Percentiles rank a stretch among this genome's conserved stretches.
Conservation (phyloP, 2,888 invertebrate genomes). For the Eucriotettix oculatus region DNA sequence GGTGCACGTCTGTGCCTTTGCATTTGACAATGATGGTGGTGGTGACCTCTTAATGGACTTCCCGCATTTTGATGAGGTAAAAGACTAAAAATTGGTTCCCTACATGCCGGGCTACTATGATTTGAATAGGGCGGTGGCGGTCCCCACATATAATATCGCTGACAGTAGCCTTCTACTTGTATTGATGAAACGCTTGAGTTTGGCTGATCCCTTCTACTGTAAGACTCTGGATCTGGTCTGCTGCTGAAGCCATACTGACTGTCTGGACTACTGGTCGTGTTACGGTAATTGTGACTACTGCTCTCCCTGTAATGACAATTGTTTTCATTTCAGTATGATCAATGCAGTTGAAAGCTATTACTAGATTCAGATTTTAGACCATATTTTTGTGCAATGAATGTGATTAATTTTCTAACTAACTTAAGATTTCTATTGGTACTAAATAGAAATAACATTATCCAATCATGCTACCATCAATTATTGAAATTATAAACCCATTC, state of each 20-base stretch:
- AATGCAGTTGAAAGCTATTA: no score
- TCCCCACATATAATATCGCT: conserved; percentile 50
- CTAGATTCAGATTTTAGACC: background rate
- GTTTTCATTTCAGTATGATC: no score
- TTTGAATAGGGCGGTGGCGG: conserved; percentile 66
- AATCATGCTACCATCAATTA: no score
- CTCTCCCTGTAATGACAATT: no score
- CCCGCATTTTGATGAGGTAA: background rate
- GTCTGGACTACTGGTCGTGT: conserved; percentile 51
- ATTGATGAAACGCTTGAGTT: background rate
- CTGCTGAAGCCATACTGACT: conserved; percentile 54
- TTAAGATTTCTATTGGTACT: no score
- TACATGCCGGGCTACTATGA: conserved; percentile 47
- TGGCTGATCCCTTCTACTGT: background rate
- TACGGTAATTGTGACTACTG: background rate
- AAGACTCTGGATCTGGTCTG: conserved; percentile 1
- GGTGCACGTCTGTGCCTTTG: background rate
- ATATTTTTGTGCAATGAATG: background rate
- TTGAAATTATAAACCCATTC: no score
- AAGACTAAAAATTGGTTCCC: background rate
- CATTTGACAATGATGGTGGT: conserved; percentile 7
- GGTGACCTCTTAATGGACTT: background rate
- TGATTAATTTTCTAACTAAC: no score
- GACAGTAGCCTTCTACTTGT: background rate
- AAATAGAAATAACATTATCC: no score